Evolutionary conservation across 2,888 invertebrate genomes (phyloP).

Genomic region (Orthosia incerta): DNA sequence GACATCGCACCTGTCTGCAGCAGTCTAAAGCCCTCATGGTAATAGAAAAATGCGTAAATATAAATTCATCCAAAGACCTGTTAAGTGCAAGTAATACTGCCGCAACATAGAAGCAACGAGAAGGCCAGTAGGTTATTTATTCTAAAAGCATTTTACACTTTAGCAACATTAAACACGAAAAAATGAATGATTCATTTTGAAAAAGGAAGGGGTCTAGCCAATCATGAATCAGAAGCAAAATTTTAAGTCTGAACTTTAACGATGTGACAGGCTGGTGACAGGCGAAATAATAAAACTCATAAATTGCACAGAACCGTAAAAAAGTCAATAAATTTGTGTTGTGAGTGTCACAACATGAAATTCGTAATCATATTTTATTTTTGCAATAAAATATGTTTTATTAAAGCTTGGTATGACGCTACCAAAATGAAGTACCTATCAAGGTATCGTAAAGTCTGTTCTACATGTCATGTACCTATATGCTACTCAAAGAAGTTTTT

Average conservation of each 20-base stretch:
- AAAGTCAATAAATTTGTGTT: slow-evolving; percentile 33
- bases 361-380: slow-evolving; percentile 37
- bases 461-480: background rate
- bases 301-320: slow-evolving; percentile 33
- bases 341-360: slow-evolving; percentile 16
- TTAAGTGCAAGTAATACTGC: too few relatives aligned
- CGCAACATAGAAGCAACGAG: too few relatives aligned
- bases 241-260: slow-evolving; percentile 16
- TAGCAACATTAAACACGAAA: too few relatives aligned
- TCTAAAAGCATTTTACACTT: too few relatives aligned
- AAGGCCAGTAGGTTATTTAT: too few relatives aligned
- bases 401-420: slow-evolving; percentile 1
- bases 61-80: too few relatives aligned
- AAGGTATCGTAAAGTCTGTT: background rate
- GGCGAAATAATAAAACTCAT: slow-evolving; percentile 15
- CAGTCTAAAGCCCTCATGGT: too few relatives aligned
- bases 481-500: too few relatives aligned
- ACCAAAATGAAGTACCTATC: background rate
- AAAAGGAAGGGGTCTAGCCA: too few relatives aligned
- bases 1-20: too few relatives aligned
- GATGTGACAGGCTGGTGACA: slow-evolving; percentile 6
- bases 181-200: too few relatives aligned
- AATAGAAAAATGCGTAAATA: too few relatives aligned
- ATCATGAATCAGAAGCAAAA: background rate
- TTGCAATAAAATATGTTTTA: slow-evolving; percentile 40